Evolutionary conservation across 2,113 vertebrate species (phyloP).

Genomic region (Oncorhynchus gorbuscha): DNA sequence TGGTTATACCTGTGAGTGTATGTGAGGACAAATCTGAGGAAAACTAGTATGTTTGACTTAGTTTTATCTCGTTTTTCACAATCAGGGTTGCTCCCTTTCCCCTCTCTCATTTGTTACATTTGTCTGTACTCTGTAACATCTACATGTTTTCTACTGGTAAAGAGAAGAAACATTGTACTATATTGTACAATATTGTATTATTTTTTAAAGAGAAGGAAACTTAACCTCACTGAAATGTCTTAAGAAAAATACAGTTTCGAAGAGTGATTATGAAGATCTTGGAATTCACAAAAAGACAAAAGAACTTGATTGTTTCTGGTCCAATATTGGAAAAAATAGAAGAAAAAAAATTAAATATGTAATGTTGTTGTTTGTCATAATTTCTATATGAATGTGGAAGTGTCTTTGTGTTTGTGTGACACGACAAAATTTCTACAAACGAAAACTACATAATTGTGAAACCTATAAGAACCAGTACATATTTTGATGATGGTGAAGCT

Average conservation of each 20-base stretch:
- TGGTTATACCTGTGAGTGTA: slow-evolving; percentile 13
- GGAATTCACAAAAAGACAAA: slow-evolving; percentile 9
- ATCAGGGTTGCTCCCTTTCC: neutral
- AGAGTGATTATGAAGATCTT: slow-evolving; percentile 4
- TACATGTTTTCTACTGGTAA: slow-evolving; percentile 58
- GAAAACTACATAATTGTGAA: too few species aligned
- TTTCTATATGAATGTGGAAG: neutral
- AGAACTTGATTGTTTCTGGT: slow-evolving; percentile 40
- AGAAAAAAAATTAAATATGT: slow-evolving; percentile 18
- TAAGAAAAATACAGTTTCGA: slow-evolving; percentile 41
- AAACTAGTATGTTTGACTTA: slow-evolving; percentile 1
- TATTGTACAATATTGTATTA: slow-evolving; percentile 19
- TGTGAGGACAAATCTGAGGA: slow-evolving; percentile 2
- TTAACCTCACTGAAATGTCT: slow-evolving; percentile 56
- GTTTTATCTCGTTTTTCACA: slow-evolving; percentile 10
- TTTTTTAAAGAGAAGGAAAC: slow-evolving; percentile 29
- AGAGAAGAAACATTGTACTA: slow-evolving; percentile 35
- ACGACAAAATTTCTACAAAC: too few species aligned
- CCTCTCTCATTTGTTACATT: slow-evolving; percentile 4
- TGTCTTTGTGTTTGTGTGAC: neutral
- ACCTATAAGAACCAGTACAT: too few species aligned
- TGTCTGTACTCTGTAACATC: slow-evolving; percentile 35
- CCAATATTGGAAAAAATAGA: slow-evolving; percentile 29
- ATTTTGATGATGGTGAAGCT: too few species aligned
- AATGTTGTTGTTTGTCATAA: slow-evolving; percentile 22